Evolutionary conservation across 2,797 vertebrate species (phyloP).

Genomic region (Enteromius thamalakanensis): DNA sequence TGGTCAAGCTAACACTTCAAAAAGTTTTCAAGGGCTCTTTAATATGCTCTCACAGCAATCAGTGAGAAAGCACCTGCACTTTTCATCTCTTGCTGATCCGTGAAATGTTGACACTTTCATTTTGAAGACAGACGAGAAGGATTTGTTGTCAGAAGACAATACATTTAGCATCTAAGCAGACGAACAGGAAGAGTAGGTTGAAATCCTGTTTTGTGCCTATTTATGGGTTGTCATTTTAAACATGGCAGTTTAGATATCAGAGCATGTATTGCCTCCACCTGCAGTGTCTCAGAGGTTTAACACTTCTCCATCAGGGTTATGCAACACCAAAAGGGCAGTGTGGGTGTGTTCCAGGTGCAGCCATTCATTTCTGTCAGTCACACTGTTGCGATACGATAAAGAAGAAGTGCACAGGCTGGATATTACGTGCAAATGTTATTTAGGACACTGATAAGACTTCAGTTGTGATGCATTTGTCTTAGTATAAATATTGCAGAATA

Average conservation of each 20-base stretch:
- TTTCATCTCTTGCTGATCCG: slow-evolving; percentile 27
- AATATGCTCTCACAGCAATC: slow-evolving; percentile 14
- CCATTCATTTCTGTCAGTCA: slow-evolving; percentile 49
- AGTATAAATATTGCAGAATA: not conserved
- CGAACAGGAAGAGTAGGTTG: not conserved
- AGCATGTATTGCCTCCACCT: slow-evolving; percentile 44
- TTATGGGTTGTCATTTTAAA: not conserved
- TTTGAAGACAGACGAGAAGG: slow-evolving; percentile 1
- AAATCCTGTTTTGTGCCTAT: not conserved
- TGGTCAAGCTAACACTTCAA: slow-evolving; percentile 8
- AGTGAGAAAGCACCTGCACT: slow-evolving; percentile 33
- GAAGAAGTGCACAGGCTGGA: not conserved
- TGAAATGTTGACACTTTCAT: slow-evolving; percentile 21
- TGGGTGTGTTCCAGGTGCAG: slow-evolving; percentile 57
- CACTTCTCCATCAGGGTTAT: slow-evolving; percentile 54
- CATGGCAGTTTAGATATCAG: not conserved
- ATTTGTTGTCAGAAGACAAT: slow-evolving; percentile 9
- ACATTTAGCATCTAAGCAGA: slow-evolving; percentile 4
- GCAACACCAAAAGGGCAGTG: slow-evolving; percentile 45
- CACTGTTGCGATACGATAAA: slow-evolving; percentile 12
- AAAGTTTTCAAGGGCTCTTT: slow-evolving; percentile 1
- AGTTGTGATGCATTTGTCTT: not conserved
- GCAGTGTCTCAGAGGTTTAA: slow-evolving; percentile 59
- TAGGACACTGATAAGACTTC: not conserved
- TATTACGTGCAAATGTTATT: slow-evolving; percentile 1